A percentile compares a stretch with the other conserved stretches of the same genome.
Conservation (phyloP, 2,797 vertebrate genomes). For the Lagodon rhomboides region DNA sequence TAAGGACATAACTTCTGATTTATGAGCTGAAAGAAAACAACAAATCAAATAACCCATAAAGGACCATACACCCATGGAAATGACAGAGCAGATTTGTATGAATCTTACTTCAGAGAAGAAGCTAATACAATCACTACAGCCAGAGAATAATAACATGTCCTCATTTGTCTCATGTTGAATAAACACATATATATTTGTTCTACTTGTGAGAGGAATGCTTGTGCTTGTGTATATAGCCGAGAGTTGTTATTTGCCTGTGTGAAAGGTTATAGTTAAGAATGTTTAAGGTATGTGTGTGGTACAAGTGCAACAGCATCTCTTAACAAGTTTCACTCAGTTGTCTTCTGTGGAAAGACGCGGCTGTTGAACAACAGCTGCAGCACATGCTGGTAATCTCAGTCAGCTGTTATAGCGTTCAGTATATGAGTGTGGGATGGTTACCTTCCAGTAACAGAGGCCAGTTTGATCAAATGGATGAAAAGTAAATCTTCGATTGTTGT, state of each 20-base stretch:
- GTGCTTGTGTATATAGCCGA: neutral
- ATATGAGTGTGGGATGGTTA: neutral
- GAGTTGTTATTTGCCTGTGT: neutral
- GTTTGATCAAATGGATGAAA: constrained; percentile 1
- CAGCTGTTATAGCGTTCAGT: constrained; percentile 49
- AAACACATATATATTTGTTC: neutral
- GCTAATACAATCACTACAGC: constrained; percentile 13
- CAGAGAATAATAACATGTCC: neutral
- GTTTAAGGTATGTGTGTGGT: neutral
- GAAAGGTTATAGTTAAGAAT: constrained; percentile 9
- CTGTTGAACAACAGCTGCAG: constrained; percentile 57
- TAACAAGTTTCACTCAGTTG: constrained; percentile 26
- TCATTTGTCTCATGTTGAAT: constrained; percentile 23
- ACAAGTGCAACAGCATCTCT: constrained; percentile 7
- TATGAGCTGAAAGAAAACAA: neutral
- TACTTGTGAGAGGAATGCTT: constrained; percentile 14
- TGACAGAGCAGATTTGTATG: constrained; percentile 8
- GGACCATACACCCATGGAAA: neutral
- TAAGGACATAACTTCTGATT: neutral
- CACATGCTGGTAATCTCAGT: constrained; percentile 45
- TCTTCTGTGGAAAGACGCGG: constrained; percentile 29
- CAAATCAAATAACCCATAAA: neutral
- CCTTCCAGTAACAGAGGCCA: constrained; percentile 10
- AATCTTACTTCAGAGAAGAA: constrained; percentile 7
- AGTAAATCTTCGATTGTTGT: neutral